Base-by-base conservation (phyloP, 2,797 vertebrate species). In the Dryobates pubescens region DNA sequence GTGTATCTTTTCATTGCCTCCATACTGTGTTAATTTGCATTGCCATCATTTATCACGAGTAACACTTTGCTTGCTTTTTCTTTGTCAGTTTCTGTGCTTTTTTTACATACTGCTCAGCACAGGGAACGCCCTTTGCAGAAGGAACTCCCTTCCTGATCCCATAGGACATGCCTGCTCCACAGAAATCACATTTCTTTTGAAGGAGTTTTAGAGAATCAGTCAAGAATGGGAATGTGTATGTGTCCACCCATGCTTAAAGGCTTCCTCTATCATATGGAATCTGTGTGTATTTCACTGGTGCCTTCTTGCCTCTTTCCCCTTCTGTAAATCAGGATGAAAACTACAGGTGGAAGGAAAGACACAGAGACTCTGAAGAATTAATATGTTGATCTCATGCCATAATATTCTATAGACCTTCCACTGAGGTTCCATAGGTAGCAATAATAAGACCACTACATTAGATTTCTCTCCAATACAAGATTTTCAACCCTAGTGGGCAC, bases 61-160 rank as follows among this genome's bases (percentile, higher is more conserved):
- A 73, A 67, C 45, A 13, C 24, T 77, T 70, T 4, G 5, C 84
- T 89, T 86, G 53, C 62, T 45, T 59, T 65, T 58, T 59, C 75
- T 85, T 68, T 83, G 74, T 38, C 54, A 36, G 12, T 49, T 85
- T 87, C 54, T 87, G 56, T 85, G 82, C n/a, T 72, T 86, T 94
- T 86, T 83, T 73, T 27, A 24, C 53, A 8, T 68, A 54, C 59
- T 71, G 2, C 82, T 76, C 18, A 64, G 23, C 30, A 9, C 24
- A 79, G 79, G 79, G 79, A 93, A 95, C 34, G 0, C 92, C 92
- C 73, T 89, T 45, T 75, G 63, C 14, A 81, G 80, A 57, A 95
- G 92, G 79, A 93, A 83, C 82, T 93, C 84, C 93, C 86, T 93
- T 94, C 90, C 89, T 79, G 90, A 71, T 79, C 82, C 84, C 77